These are phyloP conservation scores for Lepus oiostolus DNA, from an alignment of 2,797 vertebrate genomes.

Conservation along the genomic window DNA sequence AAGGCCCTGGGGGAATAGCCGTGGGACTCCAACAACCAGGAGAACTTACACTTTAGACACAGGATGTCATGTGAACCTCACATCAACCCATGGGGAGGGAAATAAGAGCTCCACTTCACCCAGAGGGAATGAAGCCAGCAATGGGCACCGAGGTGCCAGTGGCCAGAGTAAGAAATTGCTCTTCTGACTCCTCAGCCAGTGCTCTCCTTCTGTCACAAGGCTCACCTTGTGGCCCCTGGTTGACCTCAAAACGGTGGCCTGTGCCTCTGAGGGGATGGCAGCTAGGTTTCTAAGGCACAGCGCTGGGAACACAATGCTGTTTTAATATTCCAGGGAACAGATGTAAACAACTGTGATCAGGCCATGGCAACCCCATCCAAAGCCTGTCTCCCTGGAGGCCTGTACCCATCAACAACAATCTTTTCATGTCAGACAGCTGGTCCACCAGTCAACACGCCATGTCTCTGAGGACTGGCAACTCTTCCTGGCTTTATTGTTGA, in stretches of 20 bases:
- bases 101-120: not conserved
- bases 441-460: not conserved
- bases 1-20: not conserved
- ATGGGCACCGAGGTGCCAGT: not conserved
- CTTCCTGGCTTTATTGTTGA: slow-evolving; percentile 11
- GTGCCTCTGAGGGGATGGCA: not conserved
- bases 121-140: not conserved
- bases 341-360: slow-evolving; percentile 62
- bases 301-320: slow-evolving; percentile 12
- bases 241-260: not conserved
- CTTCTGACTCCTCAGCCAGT: not conserved
- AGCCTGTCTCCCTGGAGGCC: slow-evolving; percentile 44
- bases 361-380: slow-evolving; percentile 55
- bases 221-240: slow-evolving; percentile 17
- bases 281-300: slow-evolving; percentile 2
- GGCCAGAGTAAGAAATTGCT: not conserved
- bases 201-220: not conserved
- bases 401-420: slow-evolving; percentile 61
- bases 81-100: not conserved
- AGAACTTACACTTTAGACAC: not conserved
- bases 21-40: not conserved
- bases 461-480: slow-evolving; percentile 27
- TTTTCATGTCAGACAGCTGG: slow-evolving; percentile 61
- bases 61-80: not conserved
- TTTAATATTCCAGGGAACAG: slow-evolving; percentile 65